Conservation (phyloP, 2,888 invertebrate genomes). For the Caradrina kadenii region DNA sequence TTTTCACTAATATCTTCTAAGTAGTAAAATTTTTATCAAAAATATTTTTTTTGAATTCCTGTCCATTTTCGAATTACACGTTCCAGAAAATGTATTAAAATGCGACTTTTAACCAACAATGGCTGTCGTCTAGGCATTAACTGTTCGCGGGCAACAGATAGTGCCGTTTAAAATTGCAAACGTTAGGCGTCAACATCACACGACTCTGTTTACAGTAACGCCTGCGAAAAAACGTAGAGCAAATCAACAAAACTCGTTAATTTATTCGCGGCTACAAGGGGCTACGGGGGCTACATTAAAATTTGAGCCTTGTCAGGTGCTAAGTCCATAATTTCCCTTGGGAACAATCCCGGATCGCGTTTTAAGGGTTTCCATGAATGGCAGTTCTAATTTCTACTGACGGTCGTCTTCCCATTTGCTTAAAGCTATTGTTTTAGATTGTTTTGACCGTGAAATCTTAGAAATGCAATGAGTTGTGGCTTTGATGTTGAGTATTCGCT, state of each 20-base stretch:
- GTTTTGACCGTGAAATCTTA: conserved; percentile 74
- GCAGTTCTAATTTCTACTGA: conserved; percentile 84
- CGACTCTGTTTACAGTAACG: conserved; percentile 45
- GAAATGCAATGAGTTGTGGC: conserved; percentile 29
- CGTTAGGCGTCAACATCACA: background rate
- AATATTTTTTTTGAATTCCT: no score
- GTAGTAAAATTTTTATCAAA: no score
- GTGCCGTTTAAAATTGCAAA: no score
- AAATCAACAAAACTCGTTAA: conserved; percentile 81
- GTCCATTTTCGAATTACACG: no score
- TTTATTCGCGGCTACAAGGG: conserved; percentile 84
- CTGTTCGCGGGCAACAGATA: no score
- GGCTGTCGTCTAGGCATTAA: no score
- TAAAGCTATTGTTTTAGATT: conserved; percentile 67
- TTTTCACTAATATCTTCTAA: no score
- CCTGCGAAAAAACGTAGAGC: conserved; percentile 68
- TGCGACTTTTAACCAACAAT: no score
- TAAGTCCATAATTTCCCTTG: conserved; percentile 90
- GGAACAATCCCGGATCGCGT: conserved; percentile 86
- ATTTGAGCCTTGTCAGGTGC: conserved; percentile 90
- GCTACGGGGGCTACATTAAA: conserved; percentile 84
- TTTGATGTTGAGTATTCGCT: conserved; percentile 24
- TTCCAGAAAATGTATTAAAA: no score
- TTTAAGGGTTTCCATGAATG: conserved; percentile 88
- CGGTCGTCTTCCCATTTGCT: conserved; percentile 70